Conservation (phyloP, 2,797 vertebrate genomes). For the Fratercula arctica region DNA sequence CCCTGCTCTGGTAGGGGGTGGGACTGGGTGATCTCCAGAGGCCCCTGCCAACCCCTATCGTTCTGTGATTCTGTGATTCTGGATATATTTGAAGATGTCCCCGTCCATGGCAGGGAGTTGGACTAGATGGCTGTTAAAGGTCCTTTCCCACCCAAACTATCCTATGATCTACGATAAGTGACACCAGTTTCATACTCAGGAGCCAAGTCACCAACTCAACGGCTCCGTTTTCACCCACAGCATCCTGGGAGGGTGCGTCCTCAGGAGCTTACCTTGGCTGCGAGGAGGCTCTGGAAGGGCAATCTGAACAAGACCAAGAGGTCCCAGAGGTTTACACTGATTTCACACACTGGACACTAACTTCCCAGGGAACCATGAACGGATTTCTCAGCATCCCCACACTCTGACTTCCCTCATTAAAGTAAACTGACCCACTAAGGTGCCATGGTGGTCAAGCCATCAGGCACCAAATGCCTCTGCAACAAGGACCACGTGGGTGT, state of each 20-base stretch:
- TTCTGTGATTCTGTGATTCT: no score
- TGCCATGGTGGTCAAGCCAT: not conserved
- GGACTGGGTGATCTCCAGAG: not conserved
- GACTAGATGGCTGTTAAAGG: not conserved
- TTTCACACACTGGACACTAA: not conserved
- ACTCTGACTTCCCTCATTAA: not conserved
- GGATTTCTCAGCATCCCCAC: not conserved
- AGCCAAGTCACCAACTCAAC: not conserved
- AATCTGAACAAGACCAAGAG: not conserved
- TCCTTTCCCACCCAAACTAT: not conserved
- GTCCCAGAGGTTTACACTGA: not conserved
- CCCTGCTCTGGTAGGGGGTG: no score
- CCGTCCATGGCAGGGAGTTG: not conserved
- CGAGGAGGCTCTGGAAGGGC: not conserved
- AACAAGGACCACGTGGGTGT: rapidly evolving
- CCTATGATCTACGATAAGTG: not conserved
- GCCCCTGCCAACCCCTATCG: no score
- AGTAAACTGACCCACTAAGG: not conserved
- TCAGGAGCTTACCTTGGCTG: not conserved
- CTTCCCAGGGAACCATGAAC: rapidly evolving
- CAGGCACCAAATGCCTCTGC: not conserved
- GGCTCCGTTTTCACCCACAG: not conserved
- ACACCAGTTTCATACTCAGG: not conserved
- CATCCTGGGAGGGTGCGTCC: not conserved
- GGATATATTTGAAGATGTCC: not conserved